These are phyloP conservation scores for Netta rufina DNA, from an alignment of 2,797 vertebrate genomes.

Conservation along the genomic window DNA sequence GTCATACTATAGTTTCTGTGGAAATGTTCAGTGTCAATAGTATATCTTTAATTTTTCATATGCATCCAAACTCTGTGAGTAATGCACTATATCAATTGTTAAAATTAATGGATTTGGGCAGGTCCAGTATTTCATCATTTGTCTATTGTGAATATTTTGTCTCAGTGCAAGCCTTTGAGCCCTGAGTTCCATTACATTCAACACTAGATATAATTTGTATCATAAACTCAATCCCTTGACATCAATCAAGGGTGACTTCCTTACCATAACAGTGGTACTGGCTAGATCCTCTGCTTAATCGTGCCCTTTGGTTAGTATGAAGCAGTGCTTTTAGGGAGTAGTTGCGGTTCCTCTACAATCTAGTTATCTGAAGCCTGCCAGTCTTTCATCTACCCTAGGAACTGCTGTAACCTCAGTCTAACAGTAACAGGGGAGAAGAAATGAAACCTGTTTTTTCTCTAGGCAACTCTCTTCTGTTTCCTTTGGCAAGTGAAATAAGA, in stretches of 20 bases:
- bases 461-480: not conserved
- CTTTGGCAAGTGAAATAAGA: conserved; percentile 2
- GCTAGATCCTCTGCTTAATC: not conserved
- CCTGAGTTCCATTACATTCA: not conserved
- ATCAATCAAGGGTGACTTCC: not conserved
- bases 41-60: not conserved
- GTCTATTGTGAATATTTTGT: not conserved
- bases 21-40: not conserved
- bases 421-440: not conserved
- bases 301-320: not conserved
- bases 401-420: not conserved
- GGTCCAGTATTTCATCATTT: not conserved
- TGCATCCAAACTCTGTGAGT: not conserved
- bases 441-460: conserved; percentile 18
- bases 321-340: not conserved
- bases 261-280: not conserved
- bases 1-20: not conserved
- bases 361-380: not conserved
- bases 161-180: not conserved
- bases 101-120: not conserved
- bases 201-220: not conserved
- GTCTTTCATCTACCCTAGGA: not conserved
- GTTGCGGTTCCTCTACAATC: not conserved
- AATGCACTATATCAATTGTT: not conserved
- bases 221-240: not conserved